Percentiles rank a stretch among this genome's conserved stretches.
Conservation (phyloP, 2,888 invertebrate genomes). For the Pandemis heparana region DNA sequence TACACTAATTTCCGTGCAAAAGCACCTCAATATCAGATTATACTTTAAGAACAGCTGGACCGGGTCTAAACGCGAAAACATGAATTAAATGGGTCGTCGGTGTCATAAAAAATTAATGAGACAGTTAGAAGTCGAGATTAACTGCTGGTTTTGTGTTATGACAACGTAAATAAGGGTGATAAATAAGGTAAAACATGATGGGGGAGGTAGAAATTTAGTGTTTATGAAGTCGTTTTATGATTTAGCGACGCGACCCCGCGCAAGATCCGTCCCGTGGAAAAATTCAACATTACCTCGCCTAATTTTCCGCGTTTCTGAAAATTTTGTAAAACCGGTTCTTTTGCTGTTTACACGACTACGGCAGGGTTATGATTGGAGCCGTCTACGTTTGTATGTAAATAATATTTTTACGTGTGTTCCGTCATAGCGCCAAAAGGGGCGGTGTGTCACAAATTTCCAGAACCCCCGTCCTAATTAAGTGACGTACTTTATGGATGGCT, state of each 20-base stretch:
- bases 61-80: slow-evolving; percentile 9
- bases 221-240: slow-evolving; percentile 32
- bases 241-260: slow-evolving; percentile 13
- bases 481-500: too few species aligned
- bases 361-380: too few species aligned
- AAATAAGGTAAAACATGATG: slow-evolving; percentile 43
- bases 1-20: not conserved
- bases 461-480: too few species aligned
- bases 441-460: too few species aligned
- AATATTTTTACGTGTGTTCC: too few species aligned
- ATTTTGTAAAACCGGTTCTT: not conserved
- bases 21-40: not conserved
- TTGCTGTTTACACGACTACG: too few species aligned
- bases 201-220: slow-evolving; percentile 23
- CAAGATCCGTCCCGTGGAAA: slow-evolving; percentile 7
- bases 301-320: not conserved
- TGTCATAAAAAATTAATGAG: slow-evolving; percentile 49
- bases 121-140: slow-evolving; percentile 45
- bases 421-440: too few species aligned
- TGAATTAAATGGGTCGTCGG: slow-evolving; percentile 25
- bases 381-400: too few species aligned
- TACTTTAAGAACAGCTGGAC: slow-evolving; percentile 8
- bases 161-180: slow-evolving; percentile 45
- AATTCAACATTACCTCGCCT: not conserved
- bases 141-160: slow-evolving; percentile 48